A percentile compares a stretch with the other conserved stretches of the same genome.
These are phyloP conservation scores for Ammospiza caudacuta DNA, from an alignment of 2,113 vertebrate species.

Conservation along the genomic window DNA sequence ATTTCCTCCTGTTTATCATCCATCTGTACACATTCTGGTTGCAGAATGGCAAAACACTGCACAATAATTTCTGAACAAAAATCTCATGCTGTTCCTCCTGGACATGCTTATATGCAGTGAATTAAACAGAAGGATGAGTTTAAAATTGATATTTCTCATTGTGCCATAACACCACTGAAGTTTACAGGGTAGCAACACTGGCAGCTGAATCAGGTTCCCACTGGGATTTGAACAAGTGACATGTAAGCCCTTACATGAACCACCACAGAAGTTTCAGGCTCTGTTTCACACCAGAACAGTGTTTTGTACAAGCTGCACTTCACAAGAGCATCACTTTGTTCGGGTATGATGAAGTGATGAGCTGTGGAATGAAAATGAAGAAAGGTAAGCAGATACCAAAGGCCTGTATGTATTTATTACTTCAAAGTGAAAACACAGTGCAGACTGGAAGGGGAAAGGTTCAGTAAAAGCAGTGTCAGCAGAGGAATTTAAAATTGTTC, in stretches of 20 bases:
- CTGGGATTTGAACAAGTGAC: neutral
- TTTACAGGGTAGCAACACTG: neutral
- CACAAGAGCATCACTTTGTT: neutral
- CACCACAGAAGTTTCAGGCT: neutral
- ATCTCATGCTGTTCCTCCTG: neutral
- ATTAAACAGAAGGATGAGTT: neutral
- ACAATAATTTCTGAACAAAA: neutral
- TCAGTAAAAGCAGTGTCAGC: conserved; percentile 3
- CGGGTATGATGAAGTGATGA: neutral
- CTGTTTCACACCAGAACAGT: neutral
- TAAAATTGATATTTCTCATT: neutral
- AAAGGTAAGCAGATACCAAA: neutral
- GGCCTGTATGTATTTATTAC: neutral
- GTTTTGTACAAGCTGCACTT: neutral
- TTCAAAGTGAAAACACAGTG: conserved; percentile 4
- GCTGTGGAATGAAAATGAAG: neutral
- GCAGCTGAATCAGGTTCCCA: neutral
- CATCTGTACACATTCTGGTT: neutral
- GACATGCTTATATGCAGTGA: neutral
- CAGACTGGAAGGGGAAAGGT: neutral
- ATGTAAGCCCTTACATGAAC: neutral
- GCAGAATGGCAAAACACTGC: neutral
- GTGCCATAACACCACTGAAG: neutral
- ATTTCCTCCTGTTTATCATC: neutral
- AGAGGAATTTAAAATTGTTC: conserved; percentile 34